Evolutionary conservation across 2,797 vertebrate species (phyloP).

Genomic region (Botia almorhae): DNA sequence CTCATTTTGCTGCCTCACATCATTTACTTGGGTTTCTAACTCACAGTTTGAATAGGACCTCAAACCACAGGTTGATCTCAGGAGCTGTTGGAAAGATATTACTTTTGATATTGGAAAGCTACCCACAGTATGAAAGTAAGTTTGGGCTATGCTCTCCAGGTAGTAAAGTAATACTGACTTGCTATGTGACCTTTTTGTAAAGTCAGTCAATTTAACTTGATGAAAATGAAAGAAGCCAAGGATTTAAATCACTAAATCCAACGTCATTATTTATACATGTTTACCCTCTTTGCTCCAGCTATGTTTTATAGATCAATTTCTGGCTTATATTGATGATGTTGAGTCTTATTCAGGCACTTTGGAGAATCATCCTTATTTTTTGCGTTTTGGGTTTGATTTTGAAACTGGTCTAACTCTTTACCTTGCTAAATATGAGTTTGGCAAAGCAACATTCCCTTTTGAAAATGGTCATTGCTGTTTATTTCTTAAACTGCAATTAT

Average conservation of each 20-base stretch:
- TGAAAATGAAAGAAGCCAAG: background rate
- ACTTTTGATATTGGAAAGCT: slow-evolving; percentile 28
- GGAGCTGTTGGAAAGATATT: slow-evolving; percentile 37
- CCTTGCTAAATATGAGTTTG: background rate
- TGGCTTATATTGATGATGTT: background rate
- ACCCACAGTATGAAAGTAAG: background rate
- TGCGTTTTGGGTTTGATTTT: background rate
- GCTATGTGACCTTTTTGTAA: background rate
- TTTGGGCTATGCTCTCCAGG: background rate
- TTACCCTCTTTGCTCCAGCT: background rate
- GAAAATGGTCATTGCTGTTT: too few species aligned
- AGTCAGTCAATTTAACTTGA: slow-evolving; percentile 29
- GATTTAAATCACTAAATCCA: slow-evolving; percentile 30
- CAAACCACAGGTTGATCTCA: slow-evolving; percentile 8
- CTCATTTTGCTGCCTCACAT: slow-evolving; percentile 20
- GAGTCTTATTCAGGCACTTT: background rate
- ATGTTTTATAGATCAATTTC: background rate
- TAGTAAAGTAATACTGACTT: background rate
- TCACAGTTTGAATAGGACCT: slow-evolving; percentile 33
- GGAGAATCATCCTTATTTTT: background rate
- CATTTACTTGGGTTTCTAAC: slow-evolving; percentile 11
- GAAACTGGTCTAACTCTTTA: background rate
- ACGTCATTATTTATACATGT: slow-evolving; percentile 49
- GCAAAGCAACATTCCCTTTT: too few species aligned
- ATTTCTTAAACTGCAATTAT: too few species aligned